phyloP scores from a whole-genome alignment of 2,888 invertebrate species.

The Sclerodermus sp. region DNA sequence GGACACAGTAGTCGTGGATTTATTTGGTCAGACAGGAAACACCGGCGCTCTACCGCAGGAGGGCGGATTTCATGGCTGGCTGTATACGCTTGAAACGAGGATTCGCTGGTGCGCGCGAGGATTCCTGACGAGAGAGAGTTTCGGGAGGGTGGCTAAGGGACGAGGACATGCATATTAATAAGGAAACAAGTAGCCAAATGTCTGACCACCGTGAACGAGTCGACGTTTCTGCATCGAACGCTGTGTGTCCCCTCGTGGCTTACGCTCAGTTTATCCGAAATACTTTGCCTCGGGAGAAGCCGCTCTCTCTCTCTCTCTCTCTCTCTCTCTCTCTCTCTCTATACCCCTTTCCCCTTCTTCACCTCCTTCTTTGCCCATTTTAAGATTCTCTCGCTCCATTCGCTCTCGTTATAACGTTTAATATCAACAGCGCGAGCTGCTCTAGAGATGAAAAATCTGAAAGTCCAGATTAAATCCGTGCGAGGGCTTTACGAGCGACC shows the following conservation, averaged over 20 bases:
- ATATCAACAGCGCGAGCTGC: neutral
- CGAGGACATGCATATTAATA: constrained; percentile 50
- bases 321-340: neutral
- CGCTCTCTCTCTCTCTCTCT: too few species aligned
- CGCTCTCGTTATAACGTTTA: neutral
- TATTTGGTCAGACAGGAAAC: constrained; percentile 53
- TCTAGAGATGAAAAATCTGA: too few species aligned
- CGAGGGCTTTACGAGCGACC: too few species aligned
- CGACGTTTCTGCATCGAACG: constrained; percentile 40
- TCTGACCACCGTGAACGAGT: constrained; percentile 39
- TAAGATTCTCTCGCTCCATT: neutral
- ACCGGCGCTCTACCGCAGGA: constrained; percentile 37
- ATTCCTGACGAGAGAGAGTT: constrained; percentile 4
- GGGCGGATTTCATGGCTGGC: constrained; percentile 34
- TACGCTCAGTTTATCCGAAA: too few species aligned
- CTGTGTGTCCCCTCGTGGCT: too few species aligned
- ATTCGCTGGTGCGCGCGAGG: neutral
- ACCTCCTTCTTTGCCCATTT: too few species aligned
- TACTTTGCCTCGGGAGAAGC: too few species aligned
- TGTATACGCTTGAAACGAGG: constrained; percentile 9
- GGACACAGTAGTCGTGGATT: constrained; percentile 41
- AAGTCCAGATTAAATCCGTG: too few species aligned
- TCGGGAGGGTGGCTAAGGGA: constrained; percentile 29
- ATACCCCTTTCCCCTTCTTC: neutral
- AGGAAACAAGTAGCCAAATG: constrained; percentile 46